phyloP scores from a whole-genome alignment of 2,113 vertebrate species.

The Nycticebus coucang region DNA sequence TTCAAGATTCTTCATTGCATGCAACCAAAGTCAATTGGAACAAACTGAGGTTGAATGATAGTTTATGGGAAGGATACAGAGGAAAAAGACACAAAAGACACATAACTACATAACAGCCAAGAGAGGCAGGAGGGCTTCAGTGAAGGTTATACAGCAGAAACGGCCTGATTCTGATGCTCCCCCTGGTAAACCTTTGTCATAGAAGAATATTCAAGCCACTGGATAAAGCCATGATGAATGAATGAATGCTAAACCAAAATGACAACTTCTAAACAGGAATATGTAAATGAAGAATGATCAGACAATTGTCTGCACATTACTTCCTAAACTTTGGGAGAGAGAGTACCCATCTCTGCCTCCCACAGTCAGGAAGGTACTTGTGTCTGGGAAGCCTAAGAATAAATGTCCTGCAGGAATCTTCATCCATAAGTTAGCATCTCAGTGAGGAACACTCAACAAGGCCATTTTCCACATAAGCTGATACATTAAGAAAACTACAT shows the following conservation, averaged over 20 bases:
- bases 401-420: background rate
- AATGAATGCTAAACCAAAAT: background rate
- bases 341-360: rapidly evolving
- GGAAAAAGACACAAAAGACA: background rate
- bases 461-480: background rate
- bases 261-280: background rate
- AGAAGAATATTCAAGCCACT: background rate
- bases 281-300: background rate
- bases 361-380: background rate
- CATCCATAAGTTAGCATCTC: background rate
- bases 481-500: background rate
- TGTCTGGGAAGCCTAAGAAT: background rate
- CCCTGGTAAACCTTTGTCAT: background rate
- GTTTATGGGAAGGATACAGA: background rate
- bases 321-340: background rate
- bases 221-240: background rate
- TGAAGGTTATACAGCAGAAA: background rate
- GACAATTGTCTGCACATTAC: background rate
- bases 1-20: background rate
- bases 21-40: background rate
- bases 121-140: background rate
- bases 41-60: background rate
- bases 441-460: background rate
- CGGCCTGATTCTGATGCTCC: rapidly evolving
- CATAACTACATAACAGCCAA: background rate